Conservation (phyloP, 2,888 invertebrate species). For the Leucophenga montana region DNA sequence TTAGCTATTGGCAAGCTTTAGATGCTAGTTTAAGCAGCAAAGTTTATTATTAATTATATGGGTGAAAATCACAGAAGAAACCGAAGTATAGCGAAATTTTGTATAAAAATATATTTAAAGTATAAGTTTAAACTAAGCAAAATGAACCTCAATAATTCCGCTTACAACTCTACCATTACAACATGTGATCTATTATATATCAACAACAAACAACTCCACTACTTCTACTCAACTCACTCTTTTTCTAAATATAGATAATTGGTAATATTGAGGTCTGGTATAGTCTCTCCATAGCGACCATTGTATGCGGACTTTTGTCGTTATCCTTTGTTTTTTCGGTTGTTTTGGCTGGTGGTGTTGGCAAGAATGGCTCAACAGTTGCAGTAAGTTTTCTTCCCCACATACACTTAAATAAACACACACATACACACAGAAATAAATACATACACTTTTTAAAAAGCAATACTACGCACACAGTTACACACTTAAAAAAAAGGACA, state of each 20-base stretch:
- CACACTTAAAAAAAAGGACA: slow-evolving; percentile 18
- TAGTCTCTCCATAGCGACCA: slow-evolving; percentile 83
- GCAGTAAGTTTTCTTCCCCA: slow-evolving; percentile 85
- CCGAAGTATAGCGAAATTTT: not conserved
- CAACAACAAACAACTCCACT: not conserved
- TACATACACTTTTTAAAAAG: slow-evolving; percentile 16
- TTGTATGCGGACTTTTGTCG: slow-evolving; percentile 82
- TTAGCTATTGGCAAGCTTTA: slow-evolving; percentile 7
- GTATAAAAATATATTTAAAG: not conserved
- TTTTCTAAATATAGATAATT: slow-evolving; percentile 75
- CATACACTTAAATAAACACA: slow-evolving; percentile 32
- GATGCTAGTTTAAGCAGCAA: no score
- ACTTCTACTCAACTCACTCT: slow-evolving; percentile 25
- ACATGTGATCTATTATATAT: not conserved
- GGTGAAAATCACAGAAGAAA: not conserved
- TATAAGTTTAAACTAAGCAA: not conserved
- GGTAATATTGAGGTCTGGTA: slow-evolving; percentile 81
- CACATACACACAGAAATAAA: slow-evolving; percentile 31
- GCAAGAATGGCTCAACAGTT: slow-evolving; percentile 99
- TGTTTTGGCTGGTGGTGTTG: slow-evolving; percentile 94
- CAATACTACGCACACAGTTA: slow-evolving; percentile 32
- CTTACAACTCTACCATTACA: not conserved
- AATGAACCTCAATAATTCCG: not conserved
- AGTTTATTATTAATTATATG: no score
- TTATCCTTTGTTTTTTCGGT: slow-evolving; percentile 83